Evolutionary conservation across 2,888 invertebrate genomes (phyloP), one percentile per base, ranked within the genome.

Genomic region (Acronicta aceris): DNA sequence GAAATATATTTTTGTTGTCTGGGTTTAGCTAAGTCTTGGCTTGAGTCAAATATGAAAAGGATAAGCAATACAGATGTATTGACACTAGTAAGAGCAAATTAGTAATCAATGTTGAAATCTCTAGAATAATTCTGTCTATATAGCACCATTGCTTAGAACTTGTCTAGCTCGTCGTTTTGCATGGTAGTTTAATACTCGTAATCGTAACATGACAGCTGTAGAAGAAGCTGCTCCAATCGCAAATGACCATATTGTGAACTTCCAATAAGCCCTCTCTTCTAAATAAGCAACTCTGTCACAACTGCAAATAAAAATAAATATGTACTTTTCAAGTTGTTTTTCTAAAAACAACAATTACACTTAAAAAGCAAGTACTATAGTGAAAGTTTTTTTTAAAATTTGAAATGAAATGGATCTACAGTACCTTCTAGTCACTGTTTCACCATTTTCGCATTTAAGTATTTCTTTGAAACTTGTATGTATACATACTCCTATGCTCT

Each of bases 271-370:
- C 65, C 96, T 95, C 85, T 98, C 97, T 83, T 98, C 98, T 52
- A 98, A 95, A 94, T 97, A 97, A 3, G 97, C 97, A 15, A 98
- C 97, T 84, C 96, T 95, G 82, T 98, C 98, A 93, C 98, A 98
- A 87, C 98, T 97, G 92, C 0, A 69, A 96, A 95, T 45, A 36
- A 42, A 70, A 68, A 9, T 3, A 38, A 38, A 1, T 21, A 21
- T 21, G 4, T 21, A 21, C 2, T 2, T 21, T 3, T 21, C 21
- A 21, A 21, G 1, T 36, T 36, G 1, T 13, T 36, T 36, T 36
- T 13, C 2, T 3, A 4, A 21, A 21, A 21, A 21, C 21, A 36
- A 13, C 4, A 36, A 36, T 5, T 36, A 36, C 5, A 13, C 21
- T 4, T 21, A 27, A 5, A 27, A 7, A 27, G 27, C 4, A 5